Percentiles rank a stretch among this genome's conserved stretches.
Conservation (phyloP, 2,888 invertebrate species). For the Hylaea fasciaria region DNA sequence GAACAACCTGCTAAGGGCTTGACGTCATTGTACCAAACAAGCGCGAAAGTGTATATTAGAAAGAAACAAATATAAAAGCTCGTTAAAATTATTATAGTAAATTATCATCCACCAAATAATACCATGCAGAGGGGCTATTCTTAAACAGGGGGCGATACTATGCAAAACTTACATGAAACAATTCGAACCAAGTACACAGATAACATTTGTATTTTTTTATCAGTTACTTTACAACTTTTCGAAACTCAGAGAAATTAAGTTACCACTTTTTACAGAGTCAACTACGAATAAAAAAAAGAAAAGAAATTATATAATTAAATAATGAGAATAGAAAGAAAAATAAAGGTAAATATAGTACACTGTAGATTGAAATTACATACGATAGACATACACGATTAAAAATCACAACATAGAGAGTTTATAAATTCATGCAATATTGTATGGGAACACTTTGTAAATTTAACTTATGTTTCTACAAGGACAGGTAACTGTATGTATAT, state of each 20-base stretch:
- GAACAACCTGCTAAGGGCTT: not conserved
- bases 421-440: conserved; percentile 4
- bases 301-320: not conserved
- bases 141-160: conserved; percentile 31
- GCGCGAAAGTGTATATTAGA: not conserved
- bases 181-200: conserved; percentile 46
- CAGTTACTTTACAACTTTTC: conserved; percentile 41
- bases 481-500: not conserved
- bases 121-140: conserved; percentile 35
- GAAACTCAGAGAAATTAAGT: conserved; percentile 77
- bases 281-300: conserved; percentile 47
- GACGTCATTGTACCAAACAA: conserved; percentile 13
- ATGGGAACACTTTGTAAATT: not conserved
- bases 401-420: not conserved
- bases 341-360: conserved; percentile 1
- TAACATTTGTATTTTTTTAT: conserved; percentile 19
- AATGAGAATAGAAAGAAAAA: conserved; percentile 24
- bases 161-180: conserved; percentile 80
- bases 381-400: not conserved
- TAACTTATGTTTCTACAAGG: not conserved
- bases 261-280: conserved; percentile 77
- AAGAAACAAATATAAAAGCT: not conserved
- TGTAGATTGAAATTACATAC: conserved; percentile 4
- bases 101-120: conserved; percentile 33
- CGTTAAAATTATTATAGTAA: not conserved